Conservation (phyloP, 2,797 vertebrate genomes). For the Varecia variegata region DNA sequence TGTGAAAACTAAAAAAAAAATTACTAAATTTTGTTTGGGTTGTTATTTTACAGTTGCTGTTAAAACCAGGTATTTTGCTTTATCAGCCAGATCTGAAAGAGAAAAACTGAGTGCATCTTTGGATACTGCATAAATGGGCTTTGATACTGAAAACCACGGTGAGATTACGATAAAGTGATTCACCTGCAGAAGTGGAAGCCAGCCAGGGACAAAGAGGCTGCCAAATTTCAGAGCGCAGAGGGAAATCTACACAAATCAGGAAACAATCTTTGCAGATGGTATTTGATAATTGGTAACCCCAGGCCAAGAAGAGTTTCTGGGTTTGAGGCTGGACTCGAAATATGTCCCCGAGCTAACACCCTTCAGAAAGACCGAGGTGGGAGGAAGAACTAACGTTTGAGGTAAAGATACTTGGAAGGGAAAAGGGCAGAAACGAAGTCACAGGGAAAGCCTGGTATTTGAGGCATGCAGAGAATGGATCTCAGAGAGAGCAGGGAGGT, state of each 20-base stretch:
- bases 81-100: slow-evolving; percentile 16
- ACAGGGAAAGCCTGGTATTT: not conserved
- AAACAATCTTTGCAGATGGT: not conserved
- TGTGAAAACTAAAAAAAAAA: not conserved
- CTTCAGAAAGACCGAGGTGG: slow-evolving; percentile 13
- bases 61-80: slow-evolving; percentile 14
- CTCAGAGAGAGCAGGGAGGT: not conserved
- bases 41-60: not conserved
- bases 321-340: not conserved
- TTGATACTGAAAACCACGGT: not conserved
- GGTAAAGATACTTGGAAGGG: not conserved
- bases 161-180: not conserved
- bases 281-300: not conserved
- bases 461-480: slow-evolving; percentile 3
- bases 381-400: not conserved
- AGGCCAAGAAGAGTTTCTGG: not conserved
- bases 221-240: not conserved
- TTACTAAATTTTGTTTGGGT: not conserved
- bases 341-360: not conserved
- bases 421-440: not conserved
- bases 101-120: not conserved
- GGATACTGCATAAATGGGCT: not conserved
- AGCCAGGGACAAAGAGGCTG: not conserved
- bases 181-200: not conserved
- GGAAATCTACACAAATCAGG: not conserved